Base-by-base conservation (phyloP, 2,888 invertebrate genomes). In the Antitype chi region DNA sequence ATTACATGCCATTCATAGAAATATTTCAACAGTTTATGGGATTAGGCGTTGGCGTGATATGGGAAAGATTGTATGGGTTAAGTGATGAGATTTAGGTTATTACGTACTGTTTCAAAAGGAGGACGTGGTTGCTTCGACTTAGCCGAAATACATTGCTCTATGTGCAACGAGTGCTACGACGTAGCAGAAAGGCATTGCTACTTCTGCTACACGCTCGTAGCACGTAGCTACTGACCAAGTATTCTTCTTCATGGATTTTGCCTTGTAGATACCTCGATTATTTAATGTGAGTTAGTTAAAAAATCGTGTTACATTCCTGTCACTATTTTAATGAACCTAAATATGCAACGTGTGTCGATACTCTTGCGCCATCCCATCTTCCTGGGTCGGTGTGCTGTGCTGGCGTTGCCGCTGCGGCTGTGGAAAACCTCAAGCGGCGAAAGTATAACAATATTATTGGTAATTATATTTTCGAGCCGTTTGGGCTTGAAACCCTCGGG, bases 1-100 rank as follows among this genome's bases (percentile, higher is more conserved):
- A 74, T 80, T 79, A 71, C 80, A 81, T 76, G 76, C 79, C 69
- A 85, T 78, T 87, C 82, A 85, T 81, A 74, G 23, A 70, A 74
- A 74, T 74, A 78, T 74, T 74, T 68, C 66, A n/a, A 70, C 53
- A 28, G 59, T 79, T 85, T 79, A 85, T 79, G 76, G 60, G 60
- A 74, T 80, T 62, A 71, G 43, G 15, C n/a, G 28, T 60, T 59
- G 60, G 55, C 78, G 55, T 76, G 59, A 64, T 79, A 70, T 60
- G 25, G 23, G 15, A 20, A 70, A 32, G 4, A 68, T 55, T 55
- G 49, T 60, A 49, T 53, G 52, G 68, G 28, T 28, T 69, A 73
- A 71, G 55, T 66, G 25, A 76, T 60, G 52, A 68, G 17, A 59
- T 60, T 32, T 0, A 17, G 6, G 25, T n/a, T 28, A 9, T 13